phyloP scores from a whole-genome alignment of 2,888 invertebrate genomes.

The Thyatira batis region DNA sequence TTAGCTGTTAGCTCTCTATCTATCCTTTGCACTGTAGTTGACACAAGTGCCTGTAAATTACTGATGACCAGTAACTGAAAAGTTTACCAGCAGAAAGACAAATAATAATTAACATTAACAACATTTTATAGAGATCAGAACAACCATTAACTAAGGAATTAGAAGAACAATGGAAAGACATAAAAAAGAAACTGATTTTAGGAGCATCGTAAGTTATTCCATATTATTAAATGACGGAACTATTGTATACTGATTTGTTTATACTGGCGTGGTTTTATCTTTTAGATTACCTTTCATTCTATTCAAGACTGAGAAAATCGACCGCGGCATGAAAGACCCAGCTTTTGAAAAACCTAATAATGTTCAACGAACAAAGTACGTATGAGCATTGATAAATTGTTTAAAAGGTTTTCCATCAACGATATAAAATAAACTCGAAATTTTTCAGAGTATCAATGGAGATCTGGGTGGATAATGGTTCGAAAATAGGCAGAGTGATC shows the following conservation, averaged over 20 bases:
- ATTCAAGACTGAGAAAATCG: conserved; percentile 70
- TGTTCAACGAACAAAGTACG: conserved; percentile 54
- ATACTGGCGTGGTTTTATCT: conserved; percentile 13
- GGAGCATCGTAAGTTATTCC: conserved; percentile 66
- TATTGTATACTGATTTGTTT: conserved; percentile 2
- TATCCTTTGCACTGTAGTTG: no score
- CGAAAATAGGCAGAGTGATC: conserved; percentile 65
- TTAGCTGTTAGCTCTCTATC: no score
- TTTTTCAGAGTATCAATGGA: conserved; percentile 60
- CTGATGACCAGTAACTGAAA: no score
- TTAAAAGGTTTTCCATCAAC: background rate
- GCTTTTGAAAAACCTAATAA: conserved; percentile 62
- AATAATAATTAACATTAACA: background rate
- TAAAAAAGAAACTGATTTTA: conserved; percentile 71
- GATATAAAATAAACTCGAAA: background rate
- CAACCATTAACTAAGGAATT: conserved; percentile 67
- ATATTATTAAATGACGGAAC: no score
- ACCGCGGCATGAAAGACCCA: conserved; percentile 64
- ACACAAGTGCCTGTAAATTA: no score
- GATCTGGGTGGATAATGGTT: conserved; percentile 65
- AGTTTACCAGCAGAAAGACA: no score
- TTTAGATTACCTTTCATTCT: conserved; percentile 72
- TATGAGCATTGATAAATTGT: conserved; percentile 7
- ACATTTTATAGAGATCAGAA: conserved; percentile 63
- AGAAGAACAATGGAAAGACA: conserved; percentile 61